A percentile compares a stretch with the other conserved stretches of the same genome.
Conservation (phyloP, 2,888 invertebrate species). For the Bugula neritina region DNA sequence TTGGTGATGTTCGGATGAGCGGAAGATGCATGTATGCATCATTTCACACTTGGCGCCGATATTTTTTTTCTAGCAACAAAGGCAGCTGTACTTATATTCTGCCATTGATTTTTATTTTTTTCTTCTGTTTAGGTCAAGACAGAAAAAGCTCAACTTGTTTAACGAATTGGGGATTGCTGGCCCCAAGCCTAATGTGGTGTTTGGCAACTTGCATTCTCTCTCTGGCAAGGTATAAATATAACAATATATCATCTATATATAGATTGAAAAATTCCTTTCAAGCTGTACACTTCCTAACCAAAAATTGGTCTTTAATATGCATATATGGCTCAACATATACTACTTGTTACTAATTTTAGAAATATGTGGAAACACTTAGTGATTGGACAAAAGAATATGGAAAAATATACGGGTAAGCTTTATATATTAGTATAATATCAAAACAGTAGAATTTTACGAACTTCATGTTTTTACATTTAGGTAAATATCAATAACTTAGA, state of each 20-base stretch:
- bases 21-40: constrained; percentile 7
- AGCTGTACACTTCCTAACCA: too few relatives aligned
- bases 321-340: too few relatives aligned
- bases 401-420: constrained; percentile 39
- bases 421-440: neutral
- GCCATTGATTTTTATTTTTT: constrained; percentile 15
- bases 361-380: constrained; percentile 35
- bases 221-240: constrained; percentile 35
- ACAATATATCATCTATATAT: neutral
- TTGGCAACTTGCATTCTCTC: constrained; percentile 40
- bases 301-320: too few relatives aligned
- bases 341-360: constrained; percentile 35
- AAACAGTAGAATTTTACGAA: neutral
- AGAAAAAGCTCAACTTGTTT: constrained; percentile 37
- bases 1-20: constrained; percentile 19
- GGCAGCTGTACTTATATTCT: neutral
- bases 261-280: too few relatives aligned
- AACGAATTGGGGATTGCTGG: constrained; percentile 40
- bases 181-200: constrained; percentile 43
- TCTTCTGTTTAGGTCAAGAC: constrained; percentile 35
- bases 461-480: too few relatives aligned
- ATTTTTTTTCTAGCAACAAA: neutral
- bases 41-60: constrained; percentile 3
- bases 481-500: too few relatives aligned
- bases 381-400: constrained; percentile 41